Base-by-base conservation (phyloP, 2,113 vertebrate species). In the Nycticorax nycticorax region DNA sequence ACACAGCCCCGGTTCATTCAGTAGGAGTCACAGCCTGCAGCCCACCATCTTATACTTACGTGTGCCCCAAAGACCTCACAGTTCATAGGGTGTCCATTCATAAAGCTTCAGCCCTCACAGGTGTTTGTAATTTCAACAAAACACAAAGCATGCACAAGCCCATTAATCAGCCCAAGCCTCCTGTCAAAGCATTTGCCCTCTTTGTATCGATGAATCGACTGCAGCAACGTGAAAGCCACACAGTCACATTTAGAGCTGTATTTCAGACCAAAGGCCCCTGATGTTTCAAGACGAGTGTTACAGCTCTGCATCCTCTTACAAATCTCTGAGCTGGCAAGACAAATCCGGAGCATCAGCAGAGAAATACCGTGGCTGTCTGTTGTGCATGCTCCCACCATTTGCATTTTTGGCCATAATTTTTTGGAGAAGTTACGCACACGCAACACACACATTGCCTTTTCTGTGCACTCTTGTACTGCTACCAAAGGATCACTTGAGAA, bases 21-120 rank as follows among this genome's bases (percentile, higher is more conserved):
- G 27, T 1, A 10, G 11, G 8, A 77, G n/a, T 12, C 47, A 20
- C 9, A 63, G 50, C 43, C 27, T 41, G 43, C 21, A n/a, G 8
- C n/a, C 17, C 14, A 4, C 22, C 23, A 33, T 6, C 24, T 62
- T 28, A 26, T 59, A 24, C 32, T 35, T 17, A 26, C 8, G 1
- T 0, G 2, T 3, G 9, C 26, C 68, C 10, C 6, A 43, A 63
- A 64, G 39, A 43, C 33, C 23, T 37, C 9, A 2, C 33, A 35
- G 35, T 39, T 73, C 84, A 33, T 0, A 10, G 5, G 3, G 4
- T 24, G 35, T 6, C 52, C 0, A 0, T 53, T 45, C 68, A n/a
- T 47, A 56, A 66, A 32, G 50, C 62, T 63, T 45, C 83, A 48
- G 53, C 45, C 23, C 63, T 14, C 55, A 55, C 9, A 53, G 77